Evolutionary conservation across 2,888 invertebrate species (phyloP).

Genomic region (Embidobia sp.): DNA sequence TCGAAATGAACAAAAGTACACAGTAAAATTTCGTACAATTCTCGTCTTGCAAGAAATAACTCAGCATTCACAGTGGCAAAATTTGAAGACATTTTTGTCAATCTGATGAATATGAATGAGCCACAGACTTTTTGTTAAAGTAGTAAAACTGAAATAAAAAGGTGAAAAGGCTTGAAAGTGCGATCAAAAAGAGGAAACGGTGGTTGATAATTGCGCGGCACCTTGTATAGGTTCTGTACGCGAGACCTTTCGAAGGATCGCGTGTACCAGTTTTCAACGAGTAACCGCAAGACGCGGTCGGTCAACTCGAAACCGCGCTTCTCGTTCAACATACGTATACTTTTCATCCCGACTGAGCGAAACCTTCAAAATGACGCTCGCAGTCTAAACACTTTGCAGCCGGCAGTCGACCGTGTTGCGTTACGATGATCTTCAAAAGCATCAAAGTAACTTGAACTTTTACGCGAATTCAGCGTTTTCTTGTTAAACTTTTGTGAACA

Average conservation of each 20-base stretch:
- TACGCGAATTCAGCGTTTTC: no score
- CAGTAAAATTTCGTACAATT: no score
- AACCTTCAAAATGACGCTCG: slow-evolving; percentile 50
- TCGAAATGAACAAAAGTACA: no score
- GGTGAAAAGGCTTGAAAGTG: slow-evolving; percentile 13
- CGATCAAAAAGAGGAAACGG: slow-evolving; percentile 52
- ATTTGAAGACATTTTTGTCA: no score
- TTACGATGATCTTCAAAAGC: slow-evolving; percentile 44
- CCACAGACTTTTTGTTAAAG: no score
- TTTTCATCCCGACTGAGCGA: slow-evolving; percentile 49
- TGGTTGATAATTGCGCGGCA: slow-evolving; percentile 46
- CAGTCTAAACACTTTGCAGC: slow-evolving; percentile 39
- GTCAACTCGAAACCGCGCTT: slow-evolving; percentile 68
- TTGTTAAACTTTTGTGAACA: no score
- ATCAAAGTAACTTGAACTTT: slow-evolving; percentile 29
- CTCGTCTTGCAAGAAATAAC: no score
- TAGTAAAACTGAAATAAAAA: no score
- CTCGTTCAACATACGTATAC: slow-evolving; percentile 58
- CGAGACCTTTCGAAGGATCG: slow-evolving; percentile 72
- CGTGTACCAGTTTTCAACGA: slow-evolving; percentile 75
- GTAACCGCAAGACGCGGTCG: slow-evolving; percentile 71
- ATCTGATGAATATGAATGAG: no score
- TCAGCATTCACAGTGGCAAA: no score
- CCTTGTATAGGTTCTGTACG: slow-evolving; percentile 47
- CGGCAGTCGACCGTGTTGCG: slow-evolving; percentile 32